Percentiles rank a stretch among this genome's conserved stretches.
Conservation (phyloP, 2,797 vertebrate species). For the Euthynnus affinis region DNA sequence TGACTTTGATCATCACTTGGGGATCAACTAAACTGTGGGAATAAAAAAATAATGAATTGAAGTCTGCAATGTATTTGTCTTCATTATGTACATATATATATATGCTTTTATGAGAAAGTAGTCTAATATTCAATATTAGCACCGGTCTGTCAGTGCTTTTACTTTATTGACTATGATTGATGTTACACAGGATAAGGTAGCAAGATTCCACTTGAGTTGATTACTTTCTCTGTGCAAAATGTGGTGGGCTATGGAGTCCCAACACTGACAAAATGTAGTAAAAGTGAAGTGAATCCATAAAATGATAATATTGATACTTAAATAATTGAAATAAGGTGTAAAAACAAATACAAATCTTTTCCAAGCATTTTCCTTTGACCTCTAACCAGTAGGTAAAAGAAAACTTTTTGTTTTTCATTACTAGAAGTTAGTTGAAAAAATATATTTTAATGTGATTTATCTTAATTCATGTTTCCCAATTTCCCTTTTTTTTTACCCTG, state of each 20-base stretch:
- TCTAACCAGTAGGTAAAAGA: not conserved
- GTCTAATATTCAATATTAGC: not conserved
- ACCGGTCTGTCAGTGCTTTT: no score
- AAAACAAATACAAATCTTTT: not conserved
- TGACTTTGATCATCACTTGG: slow-evolving; percentile 14
- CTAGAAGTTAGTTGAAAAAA: not conserved
- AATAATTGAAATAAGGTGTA: not conserved
- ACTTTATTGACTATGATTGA: not conserved
- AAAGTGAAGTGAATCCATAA: not conserved
- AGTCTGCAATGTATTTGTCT: not conserved
- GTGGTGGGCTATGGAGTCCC: not conserved
- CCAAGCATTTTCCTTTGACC: not conserved
- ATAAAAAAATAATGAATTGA: not conserved
- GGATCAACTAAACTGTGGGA: not conserved
- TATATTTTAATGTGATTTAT: not conserved
- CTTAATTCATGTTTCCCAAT: no score
- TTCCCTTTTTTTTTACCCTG: no score
- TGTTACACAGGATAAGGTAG: not conserved
- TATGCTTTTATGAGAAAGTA: not conserved
- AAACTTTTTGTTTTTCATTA: not conserved
- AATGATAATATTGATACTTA: not conserved
- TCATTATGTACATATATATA: not conserved
- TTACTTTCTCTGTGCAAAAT: not conserved
- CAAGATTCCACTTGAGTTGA: not conserved
- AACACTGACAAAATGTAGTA: not conserved